phyloP scores from a whole-genome alignment of 2,888 invertebrate species.

The Endomychus coccineus region DNA sequence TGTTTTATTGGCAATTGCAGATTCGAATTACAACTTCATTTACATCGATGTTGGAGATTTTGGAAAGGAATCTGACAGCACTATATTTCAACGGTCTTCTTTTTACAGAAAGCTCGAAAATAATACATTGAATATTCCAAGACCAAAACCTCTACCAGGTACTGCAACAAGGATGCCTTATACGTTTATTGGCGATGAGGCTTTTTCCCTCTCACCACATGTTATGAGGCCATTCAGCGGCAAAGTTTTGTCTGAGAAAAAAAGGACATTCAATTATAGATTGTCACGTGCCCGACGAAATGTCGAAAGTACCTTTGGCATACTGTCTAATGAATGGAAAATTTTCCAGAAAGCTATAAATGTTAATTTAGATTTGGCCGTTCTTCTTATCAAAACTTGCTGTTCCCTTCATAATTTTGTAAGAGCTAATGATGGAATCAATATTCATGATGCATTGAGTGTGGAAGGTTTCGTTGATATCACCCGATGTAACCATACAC shows the following conservation, averaged over 20 bases:
- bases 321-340: slow-evolving; percentile 21
- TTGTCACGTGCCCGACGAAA: slow-evolving; percentile 17
- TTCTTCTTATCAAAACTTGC: slow-evolving; percentile 22
- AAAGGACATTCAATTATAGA: too few species aligned
- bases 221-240: slow-evolving; percentile 13
- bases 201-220: slow-evolving; percentile 17
- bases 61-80: slow-evolving; percentile 23
- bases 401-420: slow-evolving; percentile 18
- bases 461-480: background rate
- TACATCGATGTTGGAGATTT: slow-evolving; percentile 22
- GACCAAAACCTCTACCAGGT: slow-evolving; percentile 14
- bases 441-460: slow-evolving; percentile 11
- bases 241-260: slow-evolving; percentile 17
- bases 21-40: slow-evolving; percentile 19
- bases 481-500: too few species aligned
- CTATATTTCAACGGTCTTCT: slow-evolving; percentile 19
- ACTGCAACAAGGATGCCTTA: slow-evolving; percentile 12
- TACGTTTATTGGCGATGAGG: slow-evolving; percentile 18
- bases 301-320: slow-evolving; percentile 22
- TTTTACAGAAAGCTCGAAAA: too few species aligned
- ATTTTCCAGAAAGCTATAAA: too few species aligned
- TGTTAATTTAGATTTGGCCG: slow-evolving; percentile 19
- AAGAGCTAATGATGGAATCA: slow-evolving; percentile 17
- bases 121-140: slow-evolving; percentile 18
- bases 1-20: slow-evolving; percentile 22